Evolutionary conservation across 2,888 invertebrate genomes (phyloP), one percentile per base, ranked within the genome.

Genomic region (Macropis europaea): DNA sequence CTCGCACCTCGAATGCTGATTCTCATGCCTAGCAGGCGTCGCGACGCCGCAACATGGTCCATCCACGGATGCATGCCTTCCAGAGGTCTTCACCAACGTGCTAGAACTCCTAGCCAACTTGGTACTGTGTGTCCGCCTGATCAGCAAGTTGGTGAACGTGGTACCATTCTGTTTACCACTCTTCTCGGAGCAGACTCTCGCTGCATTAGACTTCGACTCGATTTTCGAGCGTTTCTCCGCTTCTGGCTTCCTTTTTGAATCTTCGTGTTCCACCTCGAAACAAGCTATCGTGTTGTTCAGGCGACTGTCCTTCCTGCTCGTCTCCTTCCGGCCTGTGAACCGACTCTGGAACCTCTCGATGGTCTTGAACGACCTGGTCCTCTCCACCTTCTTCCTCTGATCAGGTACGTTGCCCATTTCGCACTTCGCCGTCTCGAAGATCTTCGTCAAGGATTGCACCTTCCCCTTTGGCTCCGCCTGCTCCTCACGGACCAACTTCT

Each of bases 101-200:
- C 87, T 87, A 83, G 94, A 94, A 81, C 94, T 95, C 67, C 95
- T 91, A 0, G 94, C 93, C 48, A 95, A 86, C 86, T 95, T 95
- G 1, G 95, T 94, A 77, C 95, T 95, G 82, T 95, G 93, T 3
- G 95, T 94, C 62, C 95, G 91, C 9, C 95, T 91, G 82, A 95
- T 94, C 79, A 95, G 76, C 73, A 95, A 79, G 75, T 87, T 88
- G 7, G 86, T 83, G 17, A 88, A 84, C 4, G 81, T 82, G 17
- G 84, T 80, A 36, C 90, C 91, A 76, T 91, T 91, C 54, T 78
- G 78, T 7, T 80, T 79, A 42, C 45, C 50, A 26, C 71, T 73
- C 0, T 66, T 19, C 24, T 61, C 73, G 5, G 40, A n/a, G 26
- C 54, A 9, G 1, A 40, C 7, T 22, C 50, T 53, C 6, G 79